Base-by-base conservation (phyloP, 2,113 vertebrate genomes). In the Cariama cristata region DNA sequence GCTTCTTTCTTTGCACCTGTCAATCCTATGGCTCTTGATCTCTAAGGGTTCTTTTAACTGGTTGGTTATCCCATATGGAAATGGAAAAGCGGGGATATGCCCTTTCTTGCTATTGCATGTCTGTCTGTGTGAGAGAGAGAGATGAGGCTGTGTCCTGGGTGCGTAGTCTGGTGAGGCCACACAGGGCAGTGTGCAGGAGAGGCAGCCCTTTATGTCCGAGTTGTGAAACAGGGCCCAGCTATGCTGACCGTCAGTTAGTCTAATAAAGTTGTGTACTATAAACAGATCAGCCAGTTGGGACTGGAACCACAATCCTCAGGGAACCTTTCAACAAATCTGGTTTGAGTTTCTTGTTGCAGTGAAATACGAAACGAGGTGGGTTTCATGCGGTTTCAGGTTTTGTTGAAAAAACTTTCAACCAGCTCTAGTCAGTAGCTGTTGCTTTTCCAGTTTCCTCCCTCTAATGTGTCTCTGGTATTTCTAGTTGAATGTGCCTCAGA, bases 281-380 rank as follows among this genome's bases (percentile, higher is more conserved):
- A 95, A 87, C 85, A 80, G 84, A 83, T 82, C 62, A 74, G 87
- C 84, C 94, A 79, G 67, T 89, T 93, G 77, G 86, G 87, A 66
- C 84, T 88, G 63, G 87, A 96, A 88, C 77, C 59, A 22, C 74
- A 69, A 18, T 91, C 96, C 89, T 93, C 60, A 66, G 81, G 91
- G 71, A 96, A 93, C 89, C 77, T 94, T 93, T 96, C 75, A 40
- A 26, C 87, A 92, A 95, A 94, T 91, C 89, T 97, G 85, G 50
- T 91, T 93, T 93, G 87, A 93, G 95, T 93, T 96, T 97, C 95
- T 69, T 63, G 93, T 94, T 96, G 87, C 89, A 91, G 62, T 90
- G 96, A 95, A 96, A 97, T 83, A 53, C 20, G 71, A 96, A 82
- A 73, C 28, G 12, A 71, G 77, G 49, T 69, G 32, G 80, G n/a